Base-by-base conservation (phyloP, 2,888 invertebrate genomes). In the Cinara cedri region DNA sequence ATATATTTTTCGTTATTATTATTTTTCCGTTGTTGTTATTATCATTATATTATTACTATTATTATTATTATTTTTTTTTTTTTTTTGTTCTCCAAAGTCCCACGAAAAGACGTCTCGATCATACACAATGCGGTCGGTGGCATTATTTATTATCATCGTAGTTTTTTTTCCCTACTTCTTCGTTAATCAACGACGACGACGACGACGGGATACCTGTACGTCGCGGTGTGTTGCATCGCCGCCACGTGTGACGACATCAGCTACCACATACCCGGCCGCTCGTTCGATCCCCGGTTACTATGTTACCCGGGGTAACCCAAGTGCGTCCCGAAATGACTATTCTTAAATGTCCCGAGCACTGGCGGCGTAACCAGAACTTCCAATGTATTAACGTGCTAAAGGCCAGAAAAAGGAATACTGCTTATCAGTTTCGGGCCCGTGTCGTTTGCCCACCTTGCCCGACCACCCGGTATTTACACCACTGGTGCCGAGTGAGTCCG, bases 61-160 rank as follows among this genome's bases (percentile, higher is more conserved):
- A 16, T 49, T 24, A 65, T 46, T 46, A 6, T 46, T 49, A 3
- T 66, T 66, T 49, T 26, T 51, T n/a, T 54, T 57, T 46, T 16
- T 19, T 26, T 72, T 72, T 62, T 62, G 62, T 72, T 72, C 72
- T 26, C 44, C 10, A 62, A 26, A 72, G 62, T 72, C 72, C 72
- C 62, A 49, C 62, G 62, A 72, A 34, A 62, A 44, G 57, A 46
- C 13, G 72, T 57, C 46, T 72, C 60, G 46, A 49, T 62, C 11
- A 1, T 14, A 60, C 49, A 60, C 49, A 46, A 54, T 21, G 71
- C 21, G 54, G 34, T 24, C 46, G 49, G 26, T 62, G 49, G 60
- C 60, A 72, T 72, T 72, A 71, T 60, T 55, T 72, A 60, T 72
- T 72, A 4, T 34, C 6, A 34, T 34, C 6, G 6, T 34, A 4